Conservation (phyloP, 2,888 invertebrate genomes). For the Colostygia pectinataria region DNA sequence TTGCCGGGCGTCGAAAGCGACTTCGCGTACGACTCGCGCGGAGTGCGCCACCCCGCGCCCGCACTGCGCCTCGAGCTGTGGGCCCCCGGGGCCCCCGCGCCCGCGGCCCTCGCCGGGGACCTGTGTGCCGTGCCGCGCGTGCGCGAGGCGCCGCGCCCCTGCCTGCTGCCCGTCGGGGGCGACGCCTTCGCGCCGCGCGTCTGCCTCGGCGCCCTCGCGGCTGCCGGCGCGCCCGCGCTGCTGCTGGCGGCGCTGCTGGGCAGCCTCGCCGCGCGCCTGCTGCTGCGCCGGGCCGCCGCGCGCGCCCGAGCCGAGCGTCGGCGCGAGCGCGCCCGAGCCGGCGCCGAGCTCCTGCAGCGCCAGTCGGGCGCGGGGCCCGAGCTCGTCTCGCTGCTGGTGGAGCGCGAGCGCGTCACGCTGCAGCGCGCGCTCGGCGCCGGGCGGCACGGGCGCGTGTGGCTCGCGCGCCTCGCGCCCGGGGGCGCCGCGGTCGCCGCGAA, state of each 20-base stretch:
- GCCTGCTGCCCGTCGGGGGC: too few relatives aligned
- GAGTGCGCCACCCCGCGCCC: conserved; percentile 55
- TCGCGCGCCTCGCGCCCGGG: conserved; percentile 46
- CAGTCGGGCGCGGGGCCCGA: conserved; percentile 31
- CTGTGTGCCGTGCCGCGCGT: too few relatives aligned
- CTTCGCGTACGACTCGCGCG: too few relatives aligned
- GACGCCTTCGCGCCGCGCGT: too few relatives aligned
- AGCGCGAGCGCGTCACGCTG: conserved; percentile 34
- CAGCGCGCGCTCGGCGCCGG: conserved; percentile 53
- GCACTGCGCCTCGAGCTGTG: too few relatives aligned
- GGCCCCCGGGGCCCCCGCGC: too few relatives aligned
- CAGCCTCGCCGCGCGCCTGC: too few relatives aligned
- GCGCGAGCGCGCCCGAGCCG: conserved; percentile 34
- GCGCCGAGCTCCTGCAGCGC: conserved; percentile 47
- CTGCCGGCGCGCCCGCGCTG: conserved; percentile 12
- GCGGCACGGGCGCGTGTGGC: conserved; percentile 56
- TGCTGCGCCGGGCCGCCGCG: conserved; percentile 54
- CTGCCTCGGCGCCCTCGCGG: conserved; percentile 51
- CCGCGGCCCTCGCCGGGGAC: too few relatives aligned
- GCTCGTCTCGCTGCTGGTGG: conserved; percentile 43
- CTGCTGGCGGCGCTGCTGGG: conserved; percentile 47
- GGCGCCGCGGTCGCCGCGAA: conserved; percentile 86
- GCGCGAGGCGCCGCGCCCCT: too few relatives aligned
- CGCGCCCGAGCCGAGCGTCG: conserved; percentile 22
- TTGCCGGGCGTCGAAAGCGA: too few relatives aligned